These are phyloP conservation scores for Dicrurus megarhynchus DNA, from an alignment of 2,113 vertebrate genomes.

Conservation along the genomic window DNA sequence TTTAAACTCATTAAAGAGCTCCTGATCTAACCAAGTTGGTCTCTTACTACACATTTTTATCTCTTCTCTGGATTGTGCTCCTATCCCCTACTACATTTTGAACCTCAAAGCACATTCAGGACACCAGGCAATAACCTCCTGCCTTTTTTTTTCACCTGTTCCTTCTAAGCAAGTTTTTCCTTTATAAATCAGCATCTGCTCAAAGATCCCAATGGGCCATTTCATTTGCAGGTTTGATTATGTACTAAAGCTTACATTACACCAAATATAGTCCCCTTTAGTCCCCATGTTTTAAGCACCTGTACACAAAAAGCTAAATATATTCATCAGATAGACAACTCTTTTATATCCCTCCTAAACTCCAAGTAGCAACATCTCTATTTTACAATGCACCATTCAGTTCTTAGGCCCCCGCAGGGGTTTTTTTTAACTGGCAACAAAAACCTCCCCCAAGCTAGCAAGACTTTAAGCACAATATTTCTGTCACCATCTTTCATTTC, in stretches of 20 bases:
- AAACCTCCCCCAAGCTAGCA: not conserved
- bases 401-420: not conserved
- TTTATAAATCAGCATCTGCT: not conserved
- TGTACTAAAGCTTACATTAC: not conserved
- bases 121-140: not conserved
- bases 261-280: not conserved
- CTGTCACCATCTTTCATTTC: not conserved
- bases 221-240: not conserved
- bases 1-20: slow-evolving; percentile 50
- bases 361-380: not conserved
- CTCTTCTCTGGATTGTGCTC: not conserved
- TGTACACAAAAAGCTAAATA: not conserved
- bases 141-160: not conserved
- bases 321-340: not conserved
- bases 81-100: not conserved
- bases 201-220: not conserved
- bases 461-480: not conserved
- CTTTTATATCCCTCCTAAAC: not conserved
- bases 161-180: not conserved
- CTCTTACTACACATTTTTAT: slow-evolving; percentile 13
- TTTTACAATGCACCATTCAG: not conserved
- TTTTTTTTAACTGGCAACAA: not conserved
- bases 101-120: slow-evolving; percentile 19
- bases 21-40: slow-evolving; percentile 15
- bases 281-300: not conserved